Evolutionary conservation across 2,797 vertebrate genomes (phyloP).

Genomic region (Hyperoplus immaculatus): DNA sequence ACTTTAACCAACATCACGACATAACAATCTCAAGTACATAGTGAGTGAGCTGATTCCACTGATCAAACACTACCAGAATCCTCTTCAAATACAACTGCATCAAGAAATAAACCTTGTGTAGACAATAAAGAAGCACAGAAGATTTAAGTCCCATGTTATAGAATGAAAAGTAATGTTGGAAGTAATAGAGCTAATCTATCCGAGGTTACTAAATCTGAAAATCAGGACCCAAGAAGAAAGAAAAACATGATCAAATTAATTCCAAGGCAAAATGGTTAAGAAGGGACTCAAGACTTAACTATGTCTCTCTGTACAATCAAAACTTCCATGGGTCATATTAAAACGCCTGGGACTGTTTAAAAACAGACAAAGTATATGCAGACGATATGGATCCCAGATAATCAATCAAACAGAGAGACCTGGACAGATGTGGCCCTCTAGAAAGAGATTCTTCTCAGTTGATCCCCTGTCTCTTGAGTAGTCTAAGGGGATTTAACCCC

Average conservation of each 20-base stretch:
- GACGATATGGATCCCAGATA: not conserved
- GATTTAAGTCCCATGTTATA: not conserved
- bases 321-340: not conserved
- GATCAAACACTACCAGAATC: constrained; percentile 24
- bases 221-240: not conserved
- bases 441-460: constrained; percentile 26
- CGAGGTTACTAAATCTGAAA: not conserved
- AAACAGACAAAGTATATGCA: constrained; percentile 13
- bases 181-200: not conserved
- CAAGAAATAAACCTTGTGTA: not conserved
- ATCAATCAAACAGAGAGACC: constrained; percentile 43
- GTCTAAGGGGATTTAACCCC: constrained; percentile 53
- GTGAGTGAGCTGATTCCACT: constrained; percentile 33
- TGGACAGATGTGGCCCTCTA: constrained; percentile 45
- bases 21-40: constrained; percentile 28
- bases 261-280: no score
- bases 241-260: no score
- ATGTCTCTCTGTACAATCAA: no score
- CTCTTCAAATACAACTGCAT: constrained; percentile 8
- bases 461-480: constrained; percentile 36
- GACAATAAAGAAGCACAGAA: not conserved
- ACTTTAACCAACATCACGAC: constrained; percentile 38
- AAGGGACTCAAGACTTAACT: not conserved
- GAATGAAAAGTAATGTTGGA: not conserved
- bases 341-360: not conserved